Conservation (phyloP, 2,888 invertebrate genomes). For the Celastrina argiolus region DNA sequence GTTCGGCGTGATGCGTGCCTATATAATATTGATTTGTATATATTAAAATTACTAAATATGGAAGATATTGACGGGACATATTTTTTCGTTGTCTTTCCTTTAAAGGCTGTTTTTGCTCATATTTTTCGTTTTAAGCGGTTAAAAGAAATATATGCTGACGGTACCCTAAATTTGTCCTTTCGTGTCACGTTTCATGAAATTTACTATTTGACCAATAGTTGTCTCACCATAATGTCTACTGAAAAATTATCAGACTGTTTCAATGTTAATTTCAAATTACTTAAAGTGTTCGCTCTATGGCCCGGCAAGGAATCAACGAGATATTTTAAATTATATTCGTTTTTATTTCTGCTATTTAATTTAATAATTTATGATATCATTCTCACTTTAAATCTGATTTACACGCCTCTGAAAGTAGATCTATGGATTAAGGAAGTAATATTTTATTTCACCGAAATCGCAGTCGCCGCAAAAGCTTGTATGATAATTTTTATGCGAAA, state of each 20-base stretch:
- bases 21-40: no score
- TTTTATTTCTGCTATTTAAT: slow-evolving; percentile 43
- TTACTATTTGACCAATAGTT: background rate
- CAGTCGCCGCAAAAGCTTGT: slow-evolving; percentile 44
- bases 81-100: no score
- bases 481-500: slow-evolving; percentile 49
- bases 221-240: slow-evolving; percentile 32
- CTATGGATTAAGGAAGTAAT: slow-evolving; percentile 52
- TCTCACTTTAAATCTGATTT: slow-evolving; percentile 51
- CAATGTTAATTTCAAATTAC: slow-evolving; percentile 43
- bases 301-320: slow-evolving; percentile 40
- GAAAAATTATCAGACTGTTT: slow-evolving; percentile 44
- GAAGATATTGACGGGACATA: no score
- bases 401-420: slow-evolving; percentile 53
- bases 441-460: slow-evolving; percentile 40
- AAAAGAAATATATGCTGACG: no score
- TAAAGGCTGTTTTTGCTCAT: no score
- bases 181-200: background rate
- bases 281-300: slow-evolving; percentile 57
- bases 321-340: slow-evolving; percentile 52
- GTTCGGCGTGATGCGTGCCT: no score
- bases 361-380: slow-evolving; percentile 48
- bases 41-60: no score
- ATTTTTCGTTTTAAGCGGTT: no score
- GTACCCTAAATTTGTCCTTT: background rate